Evolutionary conservation across 2,113 vertebrate genomes (phyloP), one percentile per base, ranked within the genome.

Genomic region (Lonchura striata): DNA sequence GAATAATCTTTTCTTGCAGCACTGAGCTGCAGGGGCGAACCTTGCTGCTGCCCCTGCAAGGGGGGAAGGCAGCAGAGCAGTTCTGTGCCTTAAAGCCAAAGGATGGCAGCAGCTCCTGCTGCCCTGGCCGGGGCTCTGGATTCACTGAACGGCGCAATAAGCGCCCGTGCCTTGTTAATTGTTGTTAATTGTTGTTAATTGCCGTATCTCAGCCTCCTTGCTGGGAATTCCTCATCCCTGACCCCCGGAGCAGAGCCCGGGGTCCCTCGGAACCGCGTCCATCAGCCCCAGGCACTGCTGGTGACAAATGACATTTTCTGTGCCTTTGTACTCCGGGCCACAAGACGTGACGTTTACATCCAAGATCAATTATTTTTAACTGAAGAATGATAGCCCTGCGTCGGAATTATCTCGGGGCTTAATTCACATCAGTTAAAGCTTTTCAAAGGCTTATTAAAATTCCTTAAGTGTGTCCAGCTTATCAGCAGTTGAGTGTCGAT

Each of bases 401-500:
- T 90, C 82, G 33, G 15, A 81, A 49, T 95, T 96, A 96, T 92
- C 93, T 96, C 49, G 0, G 52, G 60, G 96, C 93, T 97, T 97
- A 97, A 96, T 97, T 96, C 93, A 56, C 90, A 95, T 95, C 92
- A 90, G 92, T 96, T 95, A 94, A 94, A 92, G 68, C 95, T 97
- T 94, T 96, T 96, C 95, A 95, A 81, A 94, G 92, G 93, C 93
- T 96, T 96, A 96, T 96, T 95, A 95, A 96, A 96, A 97, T 96
- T 96, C 95, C 93, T 96, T 92, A 86, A 97, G 95, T 96, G 94
- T 95, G 95, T 96, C 95, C 79, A 22, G 10, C 93, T 96, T 96
- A 96, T 97, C 96, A 97, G 93, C 94, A 96, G 94, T 60, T 97
- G 95, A 97, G 95, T 97, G 95, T 90, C 80, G 39, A 81, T 92